Evolutionary conservation across 2,888 invertebrate species (phyloP).

Genomic region (Drosophila neoperkinsi): DNA sequence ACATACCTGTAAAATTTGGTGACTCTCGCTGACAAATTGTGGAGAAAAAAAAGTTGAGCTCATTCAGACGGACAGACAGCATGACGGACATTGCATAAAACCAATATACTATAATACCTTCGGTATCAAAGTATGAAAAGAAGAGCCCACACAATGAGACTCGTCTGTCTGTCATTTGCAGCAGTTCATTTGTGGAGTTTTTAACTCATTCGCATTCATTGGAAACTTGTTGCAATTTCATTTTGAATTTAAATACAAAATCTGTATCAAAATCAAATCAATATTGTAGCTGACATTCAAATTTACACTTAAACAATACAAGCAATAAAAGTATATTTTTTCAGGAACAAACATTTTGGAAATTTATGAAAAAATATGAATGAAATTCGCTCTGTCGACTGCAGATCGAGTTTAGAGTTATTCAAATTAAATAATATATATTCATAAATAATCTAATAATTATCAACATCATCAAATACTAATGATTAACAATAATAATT

Average conservation of each 20-base stretch:
- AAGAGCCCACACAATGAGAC: not conserved
- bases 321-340: no score
- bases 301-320: not conserved
- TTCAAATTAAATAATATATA: not conserved
- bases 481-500: no score
- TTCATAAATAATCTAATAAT: not conserved
- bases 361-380: not conserved
- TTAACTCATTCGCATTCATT: constrained; percentile 48
- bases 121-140: not conserved
- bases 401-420: not conserved
- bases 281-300: not conserved
- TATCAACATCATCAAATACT: not conserved
- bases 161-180: constrained; percentile 59
- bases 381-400: not conserved
- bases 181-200: constrained; percentile 16
- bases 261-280: not conserved
- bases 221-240: constrained; percentile 70
- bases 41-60: no score
- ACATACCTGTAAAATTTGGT: no score
- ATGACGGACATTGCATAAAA: not conserved
- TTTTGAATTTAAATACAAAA: constrained; percentile 19
- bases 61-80: not conserved
- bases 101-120: not conserved
- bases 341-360: not conserved
- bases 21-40: no score